These are phyloP conservation scores for Danio tinwini DNA, from an alignment of 2,797 vertebrate genomes.

Conservation along the genomic window DNA sequence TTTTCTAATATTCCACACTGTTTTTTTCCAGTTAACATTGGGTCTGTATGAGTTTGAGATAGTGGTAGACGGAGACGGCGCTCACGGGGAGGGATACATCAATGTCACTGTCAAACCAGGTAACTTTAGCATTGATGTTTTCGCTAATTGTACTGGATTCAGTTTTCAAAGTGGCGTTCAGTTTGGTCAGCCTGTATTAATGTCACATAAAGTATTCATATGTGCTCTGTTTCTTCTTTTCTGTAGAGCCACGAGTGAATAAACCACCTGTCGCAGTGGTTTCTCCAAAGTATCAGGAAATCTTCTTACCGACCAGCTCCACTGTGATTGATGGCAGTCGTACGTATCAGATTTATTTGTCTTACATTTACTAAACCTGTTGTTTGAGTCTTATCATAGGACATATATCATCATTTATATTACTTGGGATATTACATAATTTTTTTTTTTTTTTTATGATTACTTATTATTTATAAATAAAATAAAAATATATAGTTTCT, in stretches of 20 bases:
- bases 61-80: slow-evolving; percentile 83
- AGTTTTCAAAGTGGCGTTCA: neutral
- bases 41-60: slow-evolving; percentile 96
- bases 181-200: neutral
- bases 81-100: slow-evolving; percentile 90
- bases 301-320: slow-evolving; percentile 94
- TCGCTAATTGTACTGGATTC: neutral
- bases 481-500: too few relatives aligned
- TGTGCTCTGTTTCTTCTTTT: slow-evolving; percentile 14
- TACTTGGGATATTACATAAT: neutral
- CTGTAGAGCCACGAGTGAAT: slow-evolving; percentile 92
- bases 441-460: too few relatives aligned
- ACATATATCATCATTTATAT: neutral
- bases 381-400: neutral
- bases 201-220: slow-evolving; percentile 10
- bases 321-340: slow-evolving; percentile 97
- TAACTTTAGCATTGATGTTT: slow-evolving; percentile 63
- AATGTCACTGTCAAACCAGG: slow-evolving; percentile 97
- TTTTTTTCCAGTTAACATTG: slow-evolving; percentile 85
- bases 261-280: slow-evolving; percentile 92
- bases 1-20: neutral
- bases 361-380: neutral
- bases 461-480: too few relatives aligned
- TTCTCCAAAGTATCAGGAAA: slow-evolving; percentile 92
- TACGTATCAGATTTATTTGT: slow-evolving; percentile 78